Base-by-base conservation (phyloP, 1,140 invertebrate genomes). In the Himalopsyche phryganea region DNA sequence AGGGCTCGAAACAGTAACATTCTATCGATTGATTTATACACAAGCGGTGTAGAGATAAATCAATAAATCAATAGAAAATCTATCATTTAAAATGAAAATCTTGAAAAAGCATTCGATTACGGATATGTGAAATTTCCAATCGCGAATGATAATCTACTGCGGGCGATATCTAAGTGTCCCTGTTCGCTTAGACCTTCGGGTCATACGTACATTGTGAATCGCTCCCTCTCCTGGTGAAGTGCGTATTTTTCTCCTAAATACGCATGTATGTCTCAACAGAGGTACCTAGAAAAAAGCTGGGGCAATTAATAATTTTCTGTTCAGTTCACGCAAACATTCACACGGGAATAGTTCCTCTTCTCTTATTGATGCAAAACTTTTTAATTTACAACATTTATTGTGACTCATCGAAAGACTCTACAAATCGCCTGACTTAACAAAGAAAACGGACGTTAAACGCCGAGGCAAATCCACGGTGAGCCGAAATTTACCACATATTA, bases 241-340 rank as follows among this genome's bases (percentile, higher is more conserved):
- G 59, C 56, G 55, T 65, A 61, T 58, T 58, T 59, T 62, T 56
- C 60, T 62, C 56, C 63, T 60, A 65, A 63, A 65, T 65, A 65
- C 60, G 58, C 61, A 64, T 45, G 58, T 54, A 54, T 42, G 46
- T 64, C 51, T 58, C 65, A 61, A 65, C 50, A 66, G 65, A 55
- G 53, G 64, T 56, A 68, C 68, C 68, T 69, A 69, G 66, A 69
- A 69, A 69, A 66, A 66, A 69, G 66, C 77, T 78, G 75, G 76
- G 76, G 76, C 73, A 71, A 77, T 79, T 79, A 78, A 76, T 78
- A 76, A 72, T 75, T 76, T 75, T 74, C 69, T 73, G 66, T 68
- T 68, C 68, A 67, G 57, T 68, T 67, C 73, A 73, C 67, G 67
- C 74, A 66, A 66, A 68, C 72, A 70, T 68, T 70, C 71, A 66